Evolutionary conservation across 2,888 invertebrate species (phyloP).

Genomic region (Pachydiplax longipennis): DNA sequence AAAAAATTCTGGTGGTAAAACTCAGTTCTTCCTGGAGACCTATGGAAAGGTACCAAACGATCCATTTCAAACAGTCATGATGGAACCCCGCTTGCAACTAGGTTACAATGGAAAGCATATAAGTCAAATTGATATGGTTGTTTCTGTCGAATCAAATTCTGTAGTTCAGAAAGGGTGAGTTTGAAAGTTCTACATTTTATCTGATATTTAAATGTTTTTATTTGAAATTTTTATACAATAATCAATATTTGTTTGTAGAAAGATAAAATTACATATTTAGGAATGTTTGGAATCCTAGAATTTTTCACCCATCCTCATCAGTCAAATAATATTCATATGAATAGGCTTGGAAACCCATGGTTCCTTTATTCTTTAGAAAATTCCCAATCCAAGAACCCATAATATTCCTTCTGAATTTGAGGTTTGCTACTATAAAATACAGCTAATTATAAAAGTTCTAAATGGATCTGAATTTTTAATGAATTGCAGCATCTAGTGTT

Average conservation of each 20-base stretch:
- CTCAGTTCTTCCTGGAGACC: background rate
- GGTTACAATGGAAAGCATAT: slow-evolving; percentile 2
- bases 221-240: no score
- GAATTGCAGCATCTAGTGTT: no score
- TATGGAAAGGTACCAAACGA: background rate
- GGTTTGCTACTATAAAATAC: background rate
- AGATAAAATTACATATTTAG: no score
- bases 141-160: background rate
- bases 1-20: background rate
- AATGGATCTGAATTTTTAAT: no score
- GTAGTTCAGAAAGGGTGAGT: slow-evolving; percentile 8
- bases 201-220: no score
- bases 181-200: background rate
- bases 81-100: background rate
- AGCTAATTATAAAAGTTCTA: no score
- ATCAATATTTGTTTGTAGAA: no score
- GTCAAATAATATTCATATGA: no score
- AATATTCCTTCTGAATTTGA: no score
- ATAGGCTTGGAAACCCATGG: no score
- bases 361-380: no score
- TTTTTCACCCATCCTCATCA: background rate
- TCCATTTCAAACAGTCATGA: background rate
- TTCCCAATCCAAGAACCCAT: no score
- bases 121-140: background rate
- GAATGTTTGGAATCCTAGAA: background rate